Base-by-base conservation (phyloP, 2,113 vertebrate genomes). In the Neomonachus schauinslandi region DNA sequence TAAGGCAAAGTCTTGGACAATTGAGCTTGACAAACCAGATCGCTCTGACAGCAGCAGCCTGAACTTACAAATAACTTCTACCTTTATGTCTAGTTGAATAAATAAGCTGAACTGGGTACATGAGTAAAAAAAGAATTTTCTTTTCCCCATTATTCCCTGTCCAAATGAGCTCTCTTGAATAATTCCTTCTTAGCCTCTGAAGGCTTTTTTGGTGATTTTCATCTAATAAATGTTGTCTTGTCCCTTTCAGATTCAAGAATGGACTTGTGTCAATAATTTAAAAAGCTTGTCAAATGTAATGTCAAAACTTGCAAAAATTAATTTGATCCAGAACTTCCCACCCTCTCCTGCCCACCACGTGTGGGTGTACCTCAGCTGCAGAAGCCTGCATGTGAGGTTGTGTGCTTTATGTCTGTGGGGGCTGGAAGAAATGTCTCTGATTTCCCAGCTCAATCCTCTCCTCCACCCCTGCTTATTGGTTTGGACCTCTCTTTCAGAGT, bases 201-300 rank as follows among this genome's bases (percentile, higher is more conserved):
- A 97, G 95, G 46, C 65, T 61, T 39, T 92, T 94, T 9, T 63
- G 31, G 51, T 77, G 36, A 94, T 85, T 93, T 94, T 87, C 26
- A 74, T 61, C 83, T 89, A 89, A 91, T 95, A 95, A 93, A 95
- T 94, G 83, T 74, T 16, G 18, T 96, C 93, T 93, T 89, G 21
- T 93, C 67, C 21, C 33, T 95, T 96, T 93, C 18, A 93, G 86
- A 31, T 61, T 69, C 46, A 87, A 96, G 94, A 95, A 82, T 55
- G 94, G 97, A 93, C 36, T 28, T 77, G 55, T 91, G 61, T 93
- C 95, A 94, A 89, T 98, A 96, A 95, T 97, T 98, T 21, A 92
- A 96, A 97, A 89, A 53, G 12, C 67, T 84, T 88, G 16, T 91
- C 85, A 97, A 81, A 63, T 65, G 39, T 55, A 82, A 55, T 93